phyloP scores from a whole-genome alignment of 2,113 vertebrate species.

The Atrichornis clamosus region DNA sequence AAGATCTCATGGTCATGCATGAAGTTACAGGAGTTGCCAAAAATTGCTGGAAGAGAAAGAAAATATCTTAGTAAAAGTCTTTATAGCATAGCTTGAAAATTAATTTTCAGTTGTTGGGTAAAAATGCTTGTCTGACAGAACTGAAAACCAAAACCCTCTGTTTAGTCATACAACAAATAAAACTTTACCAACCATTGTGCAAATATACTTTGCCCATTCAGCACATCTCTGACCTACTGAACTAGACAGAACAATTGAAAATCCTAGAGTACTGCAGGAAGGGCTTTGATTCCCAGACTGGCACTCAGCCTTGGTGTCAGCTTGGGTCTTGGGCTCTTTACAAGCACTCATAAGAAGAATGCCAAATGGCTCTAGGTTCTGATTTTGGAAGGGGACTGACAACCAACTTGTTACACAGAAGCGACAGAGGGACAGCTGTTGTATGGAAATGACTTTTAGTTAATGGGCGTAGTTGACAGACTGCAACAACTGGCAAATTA shows the following conservation, averaged over 20 bases:
- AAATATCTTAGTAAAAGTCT: background rate
- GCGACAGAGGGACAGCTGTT: constrained; percentile 22
- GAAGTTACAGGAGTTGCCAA: background rate
- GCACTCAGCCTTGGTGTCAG: background rate
- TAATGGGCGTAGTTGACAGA: constrained; percentile 17
- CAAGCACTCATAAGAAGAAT: background rate
- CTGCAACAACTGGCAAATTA: constrained; percentile 56
- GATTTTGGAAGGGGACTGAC: background rate
- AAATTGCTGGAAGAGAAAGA: background rate
- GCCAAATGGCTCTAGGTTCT: background rate
- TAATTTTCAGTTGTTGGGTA: background rate
- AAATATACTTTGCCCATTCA: background rate
- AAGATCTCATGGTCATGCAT: background rate
- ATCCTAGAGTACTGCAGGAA: background rate
- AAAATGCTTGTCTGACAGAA: background rate
- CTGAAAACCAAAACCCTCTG: background rate
- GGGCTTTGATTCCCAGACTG: background rate
- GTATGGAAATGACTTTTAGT: constrained; percentile 1
- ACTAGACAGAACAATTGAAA: background rate
- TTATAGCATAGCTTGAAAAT: background rate
- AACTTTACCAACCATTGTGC: background rate
- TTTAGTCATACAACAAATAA: background rate
- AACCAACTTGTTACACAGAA: background rate
- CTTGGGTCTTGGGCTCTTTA: background rate
- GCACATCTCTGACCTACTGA: background rate